Percentiles rank a stretch among this genome's conserved stretches.
These are phyloP conservation scores for Thryonomys swinderianus DNA, from an alignment of 2,113 vertebrate genomes.

Conservation along the genomic window DNA sequence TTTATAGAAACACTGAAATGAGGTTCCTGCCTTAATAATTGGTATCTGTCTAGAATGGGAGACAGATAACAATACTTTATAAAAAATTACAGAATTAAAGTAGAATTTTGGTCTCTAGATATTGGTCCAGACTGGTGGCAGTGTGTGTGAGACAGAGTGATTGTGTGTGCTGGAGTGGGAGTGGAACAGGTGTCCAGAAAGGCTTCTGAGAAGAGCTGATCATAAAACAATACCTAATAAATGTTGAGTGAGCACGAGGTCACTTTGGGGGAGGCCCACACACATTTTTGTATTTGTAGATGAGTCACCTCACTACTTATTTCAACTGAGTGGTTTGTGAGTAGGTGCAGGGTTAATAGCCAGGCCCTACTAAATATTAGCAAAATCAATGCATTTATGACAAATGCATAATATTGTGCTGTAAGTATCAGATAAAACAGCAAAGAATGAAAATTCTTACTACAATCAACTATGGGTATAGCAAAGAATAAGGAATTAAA, in stretches of 20 bases:
- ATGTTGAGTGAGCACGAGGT: neutral
- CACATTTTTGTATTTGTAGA: neutral
- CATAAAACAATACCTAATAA: neutral
- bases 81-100: neutral
- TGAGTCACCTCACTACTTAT: slow-evolving; percentile 53
- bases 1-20: neutral
- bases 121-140: neutral
- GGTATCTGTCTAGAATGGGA: neutral
- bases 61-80: neutral
- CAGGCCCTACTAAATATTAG: neutral
- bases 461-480: neutral
- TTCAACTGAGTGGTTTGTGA: slow-evolving; percentile 29
- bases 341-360: slow-evolving; percentile 38
- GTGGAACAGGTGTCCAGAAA: neutral
- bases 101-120: neutral
- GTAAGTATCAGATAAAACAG: neutral
- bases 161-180: neutral
- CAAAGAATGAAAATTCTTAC: neutral
- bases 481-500: neutral
- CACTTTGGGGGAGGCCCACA: neutral
- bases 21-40: neutral
- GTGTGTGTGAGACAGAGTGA: neutral
- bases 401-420: slow-evolving; percentile 36
- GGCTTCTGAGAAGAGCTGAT: neutral
- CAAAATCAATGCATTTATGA: slow-evolving; percentile 48